phyloP scores from a whole-genome alignment of 1,140 invertebrate species.

The Chlorops oryzae region DNA sequence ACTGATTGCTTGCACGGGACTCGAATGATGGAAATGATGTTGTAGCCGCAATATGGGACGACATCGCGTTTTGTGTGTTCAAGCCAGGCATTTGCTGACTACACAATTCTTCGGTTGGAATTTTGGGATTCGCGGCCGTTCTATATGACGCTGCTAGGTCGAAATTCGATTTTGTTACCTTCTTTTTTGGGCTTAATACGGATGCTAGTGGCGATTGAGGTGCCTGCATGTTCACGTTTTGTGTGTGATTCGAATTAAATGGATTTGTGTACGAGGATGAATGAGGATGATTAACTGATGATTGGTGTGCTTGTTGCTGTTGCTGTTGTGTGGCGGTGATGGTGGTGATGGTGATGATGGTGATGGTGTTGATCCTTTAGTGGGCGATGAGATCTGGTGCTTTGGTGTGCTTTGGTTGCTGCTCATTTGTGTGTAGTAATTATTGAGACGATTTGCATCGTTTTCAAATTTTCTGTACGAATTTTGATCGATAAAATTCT shows the following conservation, averaged over 20 bases:
- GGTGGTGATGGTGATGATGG: constrained; percentile 1
- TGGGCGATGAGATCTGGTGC: too few species aligned
- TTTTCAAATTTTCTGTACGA: constrained; percentile 45
- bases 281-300: constrained; percentile 3
- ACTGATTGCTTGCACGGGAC: not conserved
- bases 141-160: constrained; percentile 30
- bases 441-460: constrained; percentile 43
- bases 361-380: constrained; percentile 27
- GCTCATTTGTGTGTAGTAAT: constrained; percentile 39
- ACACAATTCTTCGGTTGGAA: constrained; percentile 33
- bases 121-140: too few species aligned
- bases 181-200: constrained; percentile 34
- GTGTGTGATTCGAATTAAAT: too few species aligned
- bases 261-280: too few species aligned
- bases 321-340: not conserved
- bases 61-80: not conserved
- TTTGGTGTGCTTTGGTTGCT: constrained; percentile 22
- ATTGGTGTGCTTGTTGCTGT: constrained; percentile 3
- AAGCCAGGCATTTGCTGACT: constrained; percentile 17
- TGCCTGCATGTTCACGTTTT: constrained; percentile 5
- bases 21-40: constrained; percentile 25
- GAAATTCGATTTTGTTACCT: too few species aligned
- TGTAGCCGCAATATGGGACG: constrained; percentile 10
- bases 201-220: constrained; percentile 18
- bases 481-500: constrained; percentile 14